Percentiles rank a stretch among this genome's conserved stretches.
Evolutionary conservation across 2,113 vertebrate species (phyloP).

Genomic region (Camelus bactrianus): DNA sequence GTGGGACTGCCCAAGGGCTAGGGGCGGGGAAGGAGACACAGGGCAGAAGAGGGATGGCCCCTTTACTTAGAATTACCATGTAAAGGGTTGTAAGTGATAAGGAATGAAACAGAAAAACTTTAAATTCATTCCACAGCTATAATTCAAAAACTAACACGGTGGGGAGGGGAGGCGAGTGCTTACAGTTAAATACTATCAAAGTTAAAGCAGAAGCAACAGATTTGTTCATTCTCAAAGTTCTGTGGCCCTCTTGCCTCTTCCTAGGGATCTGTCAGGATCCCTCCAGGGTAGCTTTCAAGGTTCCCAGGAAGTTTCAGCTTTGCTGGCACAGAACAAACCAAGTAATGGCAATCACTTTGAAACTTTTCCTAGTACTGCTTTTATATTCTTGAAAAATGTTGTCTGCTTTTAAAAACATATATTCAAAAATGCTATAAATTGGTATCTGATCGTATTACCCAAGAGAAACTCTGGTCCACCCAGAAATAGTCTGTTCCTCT

Average conservation of each 20-base stretch:
- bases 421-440: constrained; percentile 58
- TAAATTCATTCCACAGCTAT: not conserved
- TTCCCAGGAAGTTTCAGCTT: constrained; percentile 87
- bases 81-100: not conserved
- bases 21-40: not conserved
- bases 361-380: constrained; percentile 84
- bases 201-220: not conserved
- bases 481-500: constrained; percentile 41
- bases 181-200: not conserved
- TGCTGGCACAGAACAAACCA: constrained; percentile 93
- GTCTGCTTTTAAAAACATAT: constrained; percentile 74
- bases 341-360: constrained; percentile 93
- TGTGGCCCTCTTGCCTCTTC: constrained; percentile 92
- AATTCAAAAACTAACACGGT: not conserved
- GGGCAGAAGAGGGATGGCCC: not conserved
- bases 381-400: constrained; percentile 76
- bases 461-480: constrained; percentile 68
- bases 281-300: constrained; percentile 86
- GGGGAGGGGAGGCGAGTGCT: no score
- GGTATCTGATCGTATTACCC: constrained; percentile 31
- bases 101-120: not conserved
- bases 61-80: not conserved
- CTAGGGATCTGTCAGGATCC: constrained; percentile 91
- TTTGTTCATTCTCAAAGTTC: constrained; percentile 92
- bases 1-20: not conserved